These are phyloP conservation scores for Nineta flava DNA, from an alignment of 2,888 invertebrate genomes.

Conservation along the genomic window DNA sequence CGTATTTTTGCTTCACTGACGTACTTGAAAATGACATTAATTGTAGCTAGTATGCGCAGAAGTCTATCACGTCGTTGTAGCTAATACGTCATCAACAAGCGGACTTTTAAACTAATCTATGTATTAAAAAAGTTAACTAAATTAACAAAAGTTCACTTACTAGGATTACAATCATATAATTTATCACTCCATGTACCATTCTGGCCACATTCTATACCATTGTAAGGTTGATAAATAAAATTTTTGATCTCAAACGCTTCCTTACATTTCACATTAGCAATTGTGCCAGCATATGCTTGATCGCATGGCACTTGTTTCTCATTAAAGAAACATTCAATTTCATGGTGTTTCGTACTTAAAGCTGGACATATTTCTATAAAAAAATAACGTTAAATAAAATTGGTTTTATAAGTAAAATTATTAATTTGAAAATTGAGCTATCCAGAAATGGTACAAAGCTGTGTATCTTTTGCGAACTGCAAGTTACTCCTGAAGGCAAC, in stretches of 20 bases:
- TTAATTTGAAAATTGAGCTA: background rate
- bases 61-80: background rate
- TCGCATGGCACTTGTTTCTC: background rate
- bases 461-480: too few species aligned
- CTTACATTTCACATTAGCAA: background rate
- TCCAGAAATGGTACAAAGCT: background rate
- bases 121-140: background rate
- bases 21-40: too few species aligned
- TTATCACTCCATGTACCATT: background rate
- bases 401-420: background rate
- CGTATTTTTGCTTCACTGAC: too few species aligned
- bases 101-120: background rate
- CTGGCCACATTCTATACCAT: background rate
- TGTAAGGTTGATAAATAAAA: background rate
- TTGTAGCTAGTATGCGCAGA: too few species aligned
- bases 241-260: background rate
- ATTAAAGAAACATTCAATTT: background rate
- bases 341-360: background rate
- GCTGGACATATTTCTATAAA: background rate
- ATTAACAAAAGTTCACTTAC: background rate
- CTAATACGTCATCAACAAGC: background rate
- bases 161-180: background rate
- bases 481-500: too few species aligned
- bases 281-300: background rate
- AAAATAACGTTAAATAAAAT: background rate